Percentiles rank a stretch among this genome's conserved stretches.
phyloP scores from a whole-genome alignment of 2,113 vertebrate species.

The Plestiodon gilberti region DNA sequence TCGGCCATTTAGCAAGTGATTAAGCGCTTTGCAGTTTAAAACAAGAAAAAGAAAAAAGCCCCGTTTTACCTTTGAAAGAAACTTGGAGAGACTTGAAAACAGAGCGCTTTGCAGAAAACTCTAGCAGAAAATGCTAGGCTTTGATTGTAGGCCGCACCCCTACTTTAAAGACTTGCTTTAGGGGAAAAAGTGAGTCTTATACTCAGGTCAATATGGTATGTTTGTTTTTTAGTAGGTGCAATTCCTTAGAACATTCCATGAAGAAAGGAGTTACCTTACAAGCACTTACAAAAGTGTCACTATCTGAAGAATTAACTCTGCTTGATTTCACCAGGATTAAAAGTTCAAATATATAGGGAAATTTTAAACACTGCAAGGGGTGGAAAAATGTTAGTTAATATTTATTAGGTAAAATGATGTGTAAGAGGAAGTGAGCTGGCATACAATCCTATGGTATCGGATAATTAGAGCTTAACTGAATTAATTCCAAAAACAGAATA shows the following conservation, averaged over 20 bases:
- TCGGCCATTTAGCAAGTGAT: no score
- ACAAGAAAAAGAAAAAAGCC: no score
- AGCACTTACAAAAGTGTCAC: accelerated
- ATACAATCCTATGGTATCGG: not conserved
- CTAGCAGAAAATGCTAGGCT: no score
- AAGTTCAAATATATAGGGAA: not conserved
- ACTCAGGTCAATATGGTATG: no score
- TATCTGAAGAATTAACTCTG: not conserved
- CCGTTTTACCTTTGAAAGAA: no score
- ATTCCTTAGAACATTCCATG: not conserved
- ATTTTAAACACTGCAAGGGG: not conserved
- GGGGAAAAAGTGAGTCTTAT: no score
- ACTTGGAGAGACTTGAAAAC: no score
- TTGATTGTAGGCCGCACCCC: no score
- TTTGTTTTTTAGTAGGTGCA: not conserved
- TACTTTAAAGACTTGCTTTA: no score
- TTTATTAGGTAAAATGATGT: not conserved
- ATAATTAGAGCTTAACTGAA: not conserved
- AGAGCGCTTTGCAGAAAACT: no score
- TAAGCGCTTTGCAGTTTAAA: no score
- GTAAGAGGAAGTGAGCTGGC: not conserved
- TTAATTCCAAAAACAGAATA: not conserved
- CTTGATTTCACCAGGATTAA: not conserved
- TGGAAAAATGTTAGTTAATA: not conserved
- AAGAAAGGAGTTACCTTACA: not conserved